phyloP scores from a whole-genome alignment of 2,797 vertebrate species.

The Pangasius djambal region DNA sequence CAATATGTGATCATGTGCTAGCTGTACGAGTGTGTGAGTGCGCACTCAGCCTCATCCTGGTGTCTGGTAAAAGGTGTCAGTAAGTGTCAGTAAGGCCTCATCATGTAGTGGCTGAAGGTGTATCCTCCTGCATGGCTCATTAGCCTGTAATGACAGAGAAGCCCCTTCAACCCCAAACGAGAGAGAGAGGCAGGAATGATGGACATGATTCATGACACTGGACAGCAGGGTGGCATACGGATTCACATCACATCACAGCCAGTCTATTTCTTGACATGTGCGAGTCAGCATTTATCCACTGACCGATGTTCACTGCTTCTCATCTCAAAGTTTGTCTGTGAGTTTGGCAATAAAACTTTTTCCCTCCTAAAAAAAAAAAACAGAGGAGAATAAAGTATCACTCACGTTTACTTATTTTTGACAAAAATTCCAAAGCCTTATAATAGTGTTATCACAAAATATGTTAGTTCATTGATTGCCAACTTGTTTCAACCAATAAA shows the following conservation, averaged over 20 bases:
- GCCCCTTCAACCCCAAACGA: slow-evolving; percentile 46
- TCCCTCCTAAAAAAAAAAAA: neutral
- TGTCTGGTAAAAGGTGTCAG: slow-evolving; percentile 77
- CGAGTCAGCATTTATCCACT: slow-evolving; percentile 64
- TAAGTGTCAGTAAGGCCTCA: slow-evolving; percentile 85
- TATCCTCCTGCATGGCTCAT: slow-evolving; percentile 89
- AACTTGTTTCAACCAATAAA: slow-evolving; percentile 2
- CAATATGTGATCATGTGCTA: slow-evolving; percentile 37
- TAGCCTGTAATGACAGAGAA: slow-evolving; percentile 89
- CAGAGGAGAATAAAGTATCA: neutral
- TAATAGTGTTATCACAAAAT: neutral
- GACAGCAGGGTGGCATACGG: slow-evolving; percentile 76
- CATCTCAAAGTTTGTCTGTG: neutral
- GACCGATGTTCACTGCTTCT: slow-evolving; percentile 23
- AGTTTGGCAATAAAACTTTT: neutral
- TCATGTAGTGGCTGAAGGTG: slow-evolving; percentile 88
- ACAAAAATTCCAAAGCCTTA: neutral
- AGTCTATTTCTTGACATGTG: slow-evolving; percentile 72
- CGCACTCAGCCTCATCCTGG: slow-evolving; percentile 26
- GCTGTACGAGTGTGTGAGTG: slow-evolving; percentile 21
- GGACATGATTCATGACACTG: slow-evolving; percentile 52
- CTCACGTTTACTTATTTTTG: neutral
- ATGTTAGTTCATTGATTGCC: neutral
- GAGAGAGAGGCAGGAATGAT: slow-evolving; percentile 32
- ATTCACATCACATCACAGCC: slow-evolving; percentile 75